Evolutionary conservation across 64 coral and sea anemone species (phyloP), one percentile per base, ranked within the genome.

Genomic region (Dendrophyllia cribrosa): DNA sequence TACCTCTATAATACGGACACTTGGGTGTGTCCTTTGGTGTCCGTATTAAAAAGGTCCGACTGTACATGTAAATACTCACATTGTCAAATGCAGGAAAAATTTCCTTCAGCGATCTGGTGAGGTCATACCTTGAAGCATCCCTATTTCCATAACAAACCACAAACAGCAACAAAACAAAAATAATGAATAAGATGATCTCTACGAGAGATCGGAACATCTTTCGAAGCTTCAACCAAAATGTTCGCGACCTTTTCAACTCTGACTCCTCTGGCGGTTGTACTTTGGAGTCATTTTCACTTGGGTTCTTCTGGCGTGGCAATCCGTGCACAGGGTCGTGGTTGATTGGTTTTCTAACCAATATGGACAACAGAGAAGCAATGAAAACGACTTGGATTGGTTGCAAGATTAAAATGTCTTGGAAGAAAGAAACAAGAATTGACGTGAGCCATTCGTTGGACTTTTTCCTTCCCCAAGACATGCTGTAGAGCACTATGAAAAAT

Each of bases 61-160:
- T 1, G 34, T 34, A 2, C 34, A 56, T 56, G 7, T 56, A 56
- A 56, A 47, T 3, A 19, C 87, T 75, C 69, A 96, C 95, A 74
- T 90, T 46, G 20, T 90, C 65, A 82, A 93, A 96, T 19, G 80
- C 23, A 72, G 23, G 43, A 43, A 93, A 74, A 17, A 93, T 86
- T 1, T 89, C 76, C n/a, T 59, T 71, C 34, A 96, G 19, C 9
- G 56, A 83, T 21, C 72, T 77, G 60, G 91, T 93, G 46, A 93
- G 79, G 17, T 68, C 24, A 74, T 90, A 93, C 60, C 95, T 85
- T 24, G 88, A 86, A 3, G 21, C 80, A 6, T 85, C 69, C 5
- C 79, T 79, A 70, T 96, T 96, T 50, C 95, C 90, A 56, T 96
- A 96, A 79, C 91, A 93, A 22, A 96, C 95, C 43, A 96, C 52